Conservation (phyloP, 2,113 vertebrate genomes). For the Nanger granti region DNA sequence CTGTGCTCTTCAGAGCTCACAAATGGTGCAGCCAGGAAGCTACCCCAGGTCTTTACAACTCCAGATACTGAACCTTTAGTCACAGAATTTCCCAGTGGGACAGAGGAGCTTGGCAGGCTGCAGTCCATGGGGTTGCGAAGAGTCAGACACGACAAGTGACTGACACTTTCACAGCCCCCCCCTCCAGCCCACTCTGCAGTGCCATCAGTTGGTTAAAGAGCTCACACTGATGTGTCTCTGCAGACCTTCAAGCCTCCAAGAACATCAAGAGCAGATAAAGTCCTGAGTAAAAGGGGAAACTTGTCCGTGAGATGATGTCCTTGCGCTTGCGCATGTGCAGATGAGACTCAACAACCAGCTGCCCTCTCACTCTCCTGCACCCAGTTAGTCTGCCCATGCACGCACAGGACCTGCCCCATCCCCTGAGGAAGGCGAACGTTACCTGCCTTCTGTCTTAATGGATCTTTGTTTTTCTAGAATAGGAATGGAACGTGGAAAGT, state of each 20-base stretch:
- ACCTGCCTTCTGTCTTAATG: neutral
- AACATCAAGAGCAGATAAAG: neutral
- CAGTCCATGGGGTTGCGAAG: neutral
- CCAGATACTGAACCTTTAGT: neutral
- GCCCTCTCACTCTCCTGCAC: neutral
- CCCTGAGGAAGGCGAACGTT: fast-evolving
- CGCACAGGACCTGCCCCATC: fast-evolving
- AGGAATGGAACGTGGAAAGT: neutral
- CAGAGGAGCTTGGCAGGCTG: neutral
- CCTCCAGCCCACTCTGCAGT: fast-evolving
- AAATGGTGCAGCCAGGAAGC: neutral
- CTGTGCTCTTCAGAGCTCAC: neutral
- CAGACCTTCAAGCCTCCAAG: neutral
- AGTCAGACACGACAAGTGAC: neutral
- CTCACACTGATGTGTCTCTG: neutral
- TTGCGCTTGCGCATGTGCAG: neutral
- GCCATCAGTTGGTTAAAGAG: neutral
- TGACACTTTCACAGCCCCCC: fast-evolving
- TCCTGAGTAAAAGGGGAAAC: neutral
- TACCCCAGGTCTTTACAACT: neutral
- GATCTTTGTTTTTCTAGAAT: neutral
- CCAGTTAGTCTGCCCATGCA: neutral
- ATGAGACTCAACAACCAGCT: neutral
- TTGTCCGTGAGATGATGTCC: neutral
- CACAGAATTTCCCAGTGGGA: neutral